Conservation (phyloP, 1,140 invertebrate species). For the Chrysopa pallens region DNA sequence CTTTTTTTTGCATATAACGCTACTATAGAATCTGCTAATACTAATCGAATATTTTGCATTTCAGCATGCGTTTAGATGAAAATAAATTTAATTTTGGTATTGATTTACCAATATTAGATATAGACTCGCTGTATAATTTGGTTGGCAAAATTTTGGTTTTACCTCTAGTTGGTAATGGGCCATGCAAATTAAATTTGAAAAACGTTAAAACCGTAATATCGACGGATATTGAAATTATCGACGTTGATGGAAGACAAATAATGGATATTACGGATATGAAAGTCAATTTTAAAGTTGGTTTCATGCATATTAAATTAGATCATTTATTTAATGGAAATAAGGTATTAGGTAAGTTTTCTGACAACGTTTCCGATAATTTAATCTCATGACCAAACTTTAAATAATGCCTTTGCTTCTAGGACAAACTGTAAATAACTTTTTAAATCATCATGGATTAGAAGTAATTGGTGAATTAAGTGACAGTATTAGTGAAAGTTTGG, state of each 20-base stretch:
- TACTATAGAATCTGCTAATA: no score
- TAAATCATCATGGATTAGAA: constrained; percentile 26
- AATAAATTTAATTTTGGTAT: constrained; percentile 28
- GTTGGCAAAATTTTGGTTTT: constrained; percentile 36
- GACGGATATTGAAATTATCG: constrained; percentile 24
- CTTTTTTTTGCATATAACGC: no score
- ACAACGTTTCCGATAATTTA: neutral
- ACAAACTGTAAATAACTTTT: constrained; percentile 26
- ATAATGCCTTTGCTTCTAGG: constrained; percentile 16
- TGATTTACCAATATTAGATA: constrained; percentile 27
- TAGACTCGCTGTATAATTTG: constrained; percentile 32
- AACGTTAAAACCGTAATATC: constrained; percentile 29
- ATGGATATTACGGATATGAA: constrained; percentile 30
- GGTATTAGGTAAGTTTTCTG: constrained; percentile 16
- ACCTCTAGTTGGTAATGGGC: constrained; percentile 30
- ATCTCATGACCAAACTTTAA: neutral
- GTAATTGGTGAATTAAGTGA: constrained; percentile 25
- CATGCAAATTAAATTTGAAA: constrained; percentile 26
- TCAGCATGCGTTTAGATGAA: constrained; percentile 25
- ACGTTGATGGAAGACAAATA: constrained; percentile 23
- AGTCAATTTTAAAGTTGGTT: constrained; percentile 30
- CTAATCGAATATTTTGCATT: constrained; percentile 12
- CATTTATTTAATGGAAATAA: constrained; percentile 34
- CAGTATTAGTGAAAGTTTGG: constrained; percentile 22
- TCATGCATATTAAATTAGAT: constrained; percentile 30